These are phyloP conservation scores for Dreissena rostriformis DNA, from an alignment of 1,140 invertebrate species.

Conservation along the genomic window DNA sequence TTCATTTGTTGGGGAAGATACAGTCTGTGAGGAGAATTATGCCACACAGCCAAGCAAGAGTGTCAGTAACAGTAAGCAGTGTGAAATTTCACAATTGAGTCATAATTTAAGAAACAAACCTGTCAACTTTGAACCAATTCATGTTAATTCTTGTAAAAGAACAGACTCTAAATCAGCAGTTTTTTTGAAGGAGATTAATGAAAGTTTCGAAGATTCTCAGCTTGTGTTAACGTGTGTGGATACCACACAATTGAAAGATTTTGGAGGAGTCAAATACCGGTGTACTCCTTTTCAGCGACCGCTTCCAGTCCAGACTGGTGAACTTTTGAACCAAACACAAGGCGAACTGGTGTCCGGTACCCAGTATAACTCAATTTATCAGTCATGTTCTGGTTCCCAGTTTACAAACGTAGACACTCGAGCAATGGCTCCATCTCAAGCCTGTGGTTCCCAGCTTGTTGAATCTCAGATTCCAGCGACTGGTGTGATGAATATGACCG, in stretches of 20 bases:
- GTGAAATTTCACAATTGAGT: too few species aligned
- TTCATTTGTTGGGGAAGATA: slow-evolving; percentile 31
- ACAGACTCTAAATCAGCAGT: too few species aligned
- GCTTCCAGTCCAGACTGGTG: not conserved
- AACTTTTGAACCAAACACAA: slow-evolving; percentile 11
- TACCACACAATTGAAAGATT: slow-evolving; percentile 45
- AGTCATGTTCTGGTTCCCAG: not conserved
- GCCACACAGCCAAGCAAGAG: too few species aligned
- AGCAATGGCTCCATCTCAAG: slow-evolving; percentile 1
- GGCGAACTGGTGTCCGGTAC: slow-evolving; percentile 35
- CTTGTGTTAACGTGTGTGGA: not conserved
- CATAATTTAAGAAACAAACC: too few species aligned
- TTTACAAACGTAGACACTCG: not conserved
- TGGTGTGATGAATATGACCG: slow-evolving; percentile 31
- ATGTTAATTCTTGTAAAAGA: too few species aligned
- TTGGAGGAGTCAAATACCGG: slow-evolving; percentile 40
- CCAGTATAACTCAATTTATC: slow-evolving; percentile 32
- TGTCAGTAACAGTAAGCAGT: too few species aligned
- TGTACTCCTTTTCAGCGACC: slow-evolving; percentile 30
- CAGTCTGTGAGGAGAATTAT: not conserved
- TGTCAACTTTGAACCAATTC: too few species aligned
- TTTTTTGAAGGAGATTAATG: too few species aligned
- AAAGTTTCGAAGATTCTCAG: not conserved
- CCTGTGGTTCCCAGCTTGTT: not conserved
- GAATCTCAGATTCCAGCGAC: slow-evolving; percentile 21